These are phyloP conservation scores for Leucania comma DNA, from an alignment of 2,888 invertebrate species.

Conservation along the genomic window DNA sequence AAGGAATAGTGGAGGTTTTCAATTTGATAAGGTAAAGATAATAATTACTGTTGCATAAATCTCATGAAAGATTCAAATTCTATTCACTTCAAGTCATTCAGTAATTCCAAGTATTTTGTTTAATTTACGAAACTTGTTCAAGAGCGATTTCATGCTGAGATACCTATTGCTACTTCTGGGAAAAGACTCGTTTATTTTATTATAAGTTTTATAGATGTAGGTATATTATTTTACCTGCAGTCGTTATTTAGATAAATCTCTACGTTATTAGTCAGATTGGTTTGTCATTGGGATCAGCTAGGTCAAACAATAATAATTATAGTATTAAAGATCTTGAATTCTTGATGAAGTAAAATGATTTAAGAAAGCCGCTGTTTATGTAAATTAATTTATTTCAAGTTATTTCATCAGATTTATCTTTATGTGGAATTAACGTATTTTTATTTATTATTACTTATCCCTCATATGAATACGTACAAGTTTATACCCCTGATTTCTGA, in stretches of 20 bases:
- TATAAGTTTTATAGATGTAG: conserved; percentile 1
- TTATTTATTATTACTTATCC: too few relatives aligned
- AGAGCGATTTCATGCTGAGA: conserved; percentile 17
- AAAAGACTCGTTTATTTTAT: conserved; percentile 23
- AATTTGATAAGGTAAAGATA: not conserved
- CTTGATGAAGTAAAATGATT: not conserved
- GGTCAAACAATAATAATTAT: conserved; percentile 10
- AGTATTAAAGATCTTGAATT: not conserved
- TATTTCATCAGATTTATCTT: too few relatives aligned
- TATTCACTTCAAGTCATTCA: conserved; percentile 6
- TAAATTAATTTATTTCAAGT: too few relatives aligned
- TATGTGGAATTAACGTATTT: too few relatives aligned
- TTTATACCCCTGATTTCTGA: too few relatives aligned
- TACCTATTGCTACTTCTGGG: conserved; percentile 38
- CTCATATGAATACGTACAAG: too few relatives aligned
- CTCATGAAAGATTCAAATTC: not conserved
- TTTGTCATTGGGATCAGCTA: conserved; percentile 20
- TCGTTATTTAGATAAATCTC: conserved; percentile 7
- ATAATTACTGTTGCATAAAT: not conserved
- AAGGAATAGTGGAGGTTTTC: not conserved
- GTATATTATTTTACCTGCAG: conserved; percentile 16
- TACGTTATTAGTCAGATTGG: conserved; percentile 10
- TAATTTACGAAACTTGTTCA: conserved; percentile 18
- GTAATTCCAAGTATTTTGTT: conserved; percentile 40
- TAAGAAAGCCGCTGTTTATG: not conserved